Evolutionary conservation across 1,140 invertebrate species (phyloP), one percentile per base, ranked within the genome.

Genomic region (Aricia agestis): DNA sequence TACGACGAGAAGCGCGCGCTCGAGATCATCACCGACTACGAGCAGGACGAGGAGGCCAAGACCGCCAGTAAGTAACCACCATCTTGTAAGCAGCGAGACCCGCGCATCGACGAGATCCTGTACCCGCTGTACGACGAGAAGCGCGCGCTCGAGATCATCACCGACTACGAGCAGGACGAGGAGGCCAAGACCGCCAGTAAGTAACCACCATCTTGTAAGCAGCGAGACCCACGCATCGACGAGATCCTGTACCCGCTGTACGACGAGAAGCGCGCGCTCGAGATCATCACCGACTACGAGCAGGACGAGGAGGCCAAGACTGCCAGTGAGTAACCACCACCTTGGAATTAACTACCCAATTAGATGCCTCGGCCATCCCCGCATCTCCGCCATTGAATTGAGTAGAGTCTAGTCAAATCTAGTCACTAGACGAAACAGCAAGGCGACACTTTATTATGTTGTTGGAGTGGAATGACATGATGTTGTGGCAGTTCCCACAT

Each of bases 211-310:
- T n/a, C n/a, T n/a, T n/a, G n/a, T n/a, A 98, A 98, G 88, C 99
- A 99, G 92, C 94, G 99, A 72, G 99, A 99, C 94, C 98, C 98
- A 2, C 94, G 99, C 45, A 94, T 99, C 66, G 99, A 99, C 92
- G 99, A 99, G 94, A 99, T 99, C 87, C 93, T 99, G 11, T 99
- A 98, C 92, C 99, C 99, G 4, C 93, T 99, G 41, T 99, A 99
- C 85, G 98, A 99, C 85, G 97, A 98, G 77, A 98, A 98, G 85
- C 93, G 98, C 82, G 97, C 97, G 6, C 90, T 94, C 66, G 97
- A 99, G 91, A 98, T 99, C 77, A 98, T 99, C 78, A 95, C 94
- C 67, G 97, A 96, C 65, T 99, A 99, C 86, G 99, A 99, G 91
- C 94, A 95, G 80, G 95, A 98, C 84, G 95, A 97, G 79, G 95